A percentile compares a stretch with the other conserved stretches of the same genome.
Conservation (phyloP, 2,797 vertebrate species). For the Oreochromis grahami region DNA sequence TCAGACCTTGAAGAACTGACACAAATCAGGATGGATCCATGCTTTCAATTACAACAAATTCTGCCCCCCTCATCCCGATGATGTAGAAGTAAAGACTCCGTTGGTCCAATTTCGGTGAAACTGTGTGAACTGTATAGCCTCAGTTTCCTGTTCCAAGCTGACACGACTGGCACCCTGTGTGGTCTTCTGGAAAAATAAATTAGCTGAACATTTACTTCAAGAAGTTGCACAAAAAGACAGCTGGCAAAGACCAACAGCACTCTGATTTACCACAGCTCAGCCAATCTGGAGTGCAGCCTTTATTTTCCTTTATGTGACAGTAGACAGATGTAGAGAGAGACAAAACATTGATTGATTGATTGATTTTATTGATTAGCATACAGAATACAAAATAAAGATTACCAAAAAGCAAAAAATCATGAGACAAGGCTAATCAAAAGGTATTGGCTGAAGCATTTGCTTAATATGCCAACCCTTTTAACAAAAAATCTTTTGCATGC, state of each 20-base stretch:
- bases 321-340: neutral
- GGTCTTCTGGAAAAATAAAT: neutral
- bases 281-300: neutral
- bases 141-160: neutral
- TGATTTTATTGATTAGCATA: too few relatives aligned
- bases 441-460: too few relatives aligned
- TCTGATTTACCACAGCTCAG: neutral
- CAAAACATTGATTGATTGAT: too few relatives aligned
- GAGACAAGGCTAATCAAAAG: too few relatives aligned
- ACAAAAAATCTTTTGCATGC: too few relatives aligned
- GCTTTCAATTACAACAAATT: neutral
- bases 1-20: neutral
- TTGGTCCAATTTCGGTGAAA: neutral
- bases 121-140: fast-evolving
- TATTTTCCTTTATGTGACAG: neutral
- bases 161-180: neutral
- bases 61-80: neutral
- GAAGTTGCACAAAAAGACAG: neutral
- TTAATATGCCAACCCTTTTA: too few relatives aligned
- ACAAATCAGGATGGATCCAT: neutral
- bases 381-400: too few relatives aligned
- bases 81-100: neutral
- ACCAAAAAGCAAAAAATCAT: too few relatives aligned
- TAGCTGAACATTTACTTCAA: neutral
- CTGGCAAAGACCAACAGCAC: neutral